Base-by-base conservation (phyloP, 2,797 vertebrate genomes). In the Cossypha dichroa region DNA sequence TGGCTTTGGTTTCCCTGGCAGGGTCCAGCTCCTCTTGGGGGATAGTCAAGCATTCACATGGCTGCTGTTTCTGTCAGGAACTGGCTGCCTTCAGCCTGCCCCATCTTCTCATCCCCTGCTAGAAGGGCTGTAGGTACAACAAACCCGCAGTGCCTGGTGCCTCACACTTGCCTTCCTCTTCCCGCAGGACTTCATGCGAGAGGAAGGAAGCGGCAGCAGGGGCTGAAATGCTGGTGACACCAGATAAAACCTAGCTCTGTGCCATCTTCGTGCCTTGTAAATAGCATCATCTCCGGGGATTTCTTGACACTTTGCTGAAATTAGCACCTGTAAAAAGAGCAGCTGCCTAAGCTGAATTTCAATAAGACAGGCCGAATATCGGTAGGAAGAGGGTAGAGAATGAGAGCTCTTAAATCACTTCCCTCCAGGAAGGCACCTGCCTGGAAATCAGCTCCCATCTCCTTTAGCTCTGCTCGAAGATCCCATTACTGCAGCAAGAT, bases 291-390 rank as follows among this genome's bases (percentile, higher is more conserved):
- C 93, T 88, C 95, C 0, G 2, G 74, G 66, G 87, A 64, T 90
- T 91, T 88, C 90, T 94, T 90, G 82, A 66, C 48, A 46, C 92
- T 88, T 88, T 40, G 79, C 85, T 93, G 93, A 93, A 93, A 90
- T 93, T 90, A 95, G 77, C 79, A 88, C 92, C 91, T 93, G 94
- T 78, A 66, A 91, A 93, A 85, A 80, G 79, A 88, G 85, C 94
- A 95, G 85, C 87, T 88, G 87, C 79, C 64, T 72, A 69, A 80
- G 56, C 41, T 58, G 79, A 46, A 62, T 91, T 95, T 94, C 81
- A 95, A 88, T 88, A 64, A 88, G 82, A 75, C 0, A 2, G 92
- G 79, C 62, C 49, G 29, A 54, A 51, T 75, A 46, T 54, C 29
- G 5, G 38, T 43, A 81, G 86, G 92, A 86, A 66, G 41, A 84